Conservation (phyloP, 2,797 vertebrate species). For the Hippopotamyrus pictus region DNA sequence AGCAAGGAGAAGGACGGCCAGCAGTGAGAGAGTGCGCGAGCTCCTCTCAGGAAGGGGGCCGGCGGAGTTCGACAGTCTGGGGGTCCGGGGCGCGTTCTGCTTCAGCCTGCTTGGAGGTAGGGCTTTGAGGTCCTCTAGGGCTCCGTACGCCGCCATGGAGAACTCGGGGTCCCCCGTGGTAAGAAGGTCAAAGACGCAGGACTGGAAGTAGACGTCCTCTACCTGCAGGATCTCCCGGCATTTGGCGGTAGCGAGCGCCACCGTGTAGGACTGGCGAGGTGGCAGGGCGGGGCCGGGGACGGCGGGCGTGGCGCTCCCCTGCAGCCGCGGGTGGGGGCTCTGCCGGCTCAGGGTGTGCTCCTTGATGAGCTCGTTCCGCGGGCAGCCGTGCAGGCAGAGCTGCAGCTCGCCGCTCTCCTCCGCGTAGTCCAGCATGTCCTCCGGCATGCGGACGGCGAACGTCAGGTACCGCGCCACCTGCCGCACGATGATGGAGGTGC, state of each 20-base stretch:
- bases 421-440: constrained; percentile 61
- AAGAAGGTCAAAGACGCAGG: constrained; percentile 74
- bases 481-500: constrained; percentile 67
- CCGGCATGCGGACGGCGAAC: constrained; percentile 73
- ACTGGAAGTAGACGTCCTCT: constrained; percentile 78
- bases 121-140: constrained; percentile 72
- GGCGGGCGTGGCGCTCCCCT: constrained; percentile 37
- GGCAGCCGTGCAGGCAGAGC: constrained; percentile 73
- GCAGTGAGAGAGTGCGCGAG: constrained; percentile 32
- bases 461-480: constrained; percentile 74
- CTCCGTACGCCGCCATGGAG: constrained; percentile 70
- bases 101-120: constrained; percentile 69
- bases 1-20: constrained; percentile 47
- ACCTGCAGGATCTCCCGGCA: constrained; percentile 70
- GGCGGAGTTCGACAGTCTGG: constrained; percentile 38
- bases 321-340: constrained; percentile 45
- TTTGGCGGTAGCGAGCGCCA: constrained; percentile 66
- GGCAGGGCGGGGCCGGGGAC: constrained; percentile 48
- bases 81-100: constrained; percentile 63
- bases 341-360: constrained; percentile 65
- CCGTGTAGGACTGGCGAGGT: constrained; percentile 60
- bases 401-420: constrained; percentile 66
- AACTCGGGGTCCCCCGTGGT: constrained; percentile 74
- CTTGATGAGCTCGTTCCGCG: constrained; percentile 71
- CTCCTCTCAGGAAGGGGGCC: constrained; percentile 20